A percentile compares a stretch with the other conserved stretches of the same genome.
Evolutionary conservation across 2,113 vertebrate genomes (phyloP).

Genomic region (Pseudorasbora parva): DNA sequence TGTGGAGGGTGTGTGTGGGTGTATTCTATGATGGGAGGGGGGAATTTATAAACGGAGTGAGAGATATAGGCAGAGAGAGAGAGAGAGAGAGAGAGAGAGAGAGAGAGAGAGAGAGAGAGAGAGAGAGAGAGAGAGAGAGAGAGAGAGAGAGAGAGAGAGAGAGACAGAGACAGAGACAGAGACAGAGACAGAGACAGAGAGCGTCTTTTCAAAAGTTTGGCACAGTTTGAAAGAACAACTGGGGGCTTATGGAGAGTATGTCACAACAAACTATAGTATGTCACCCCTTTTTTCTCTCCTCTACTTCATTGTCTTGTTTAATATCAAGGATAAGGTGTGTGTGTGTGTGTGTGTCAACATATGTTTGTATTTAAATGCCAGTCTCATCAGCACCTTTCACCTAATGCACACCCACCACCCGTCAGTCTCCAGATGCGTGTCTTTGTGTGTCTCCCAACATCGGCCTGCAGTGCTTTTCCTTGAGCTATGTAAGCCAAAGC

Average conservation of each 20-base stretch:
- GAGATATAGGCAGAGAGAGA: conserved; percentile 65
- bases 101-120: conserved; percentile 72
- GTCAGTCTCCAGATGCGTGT: background rate
- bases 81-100: conserved; percentile 63
- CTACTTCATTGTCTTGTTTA: conserved; percentile 16
- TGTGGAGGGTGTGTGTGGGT: conserved; percentile 55
- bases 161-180: conserved; percentile 65
- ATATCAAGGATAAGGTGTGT: background rate
- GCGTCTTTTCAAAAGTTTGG: conserved; percentile 80
- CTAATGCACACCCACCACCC: background rate
- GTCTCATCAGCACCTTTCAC: conserved; percentile 6
- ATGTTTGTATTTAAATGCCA: conserved; percentile 10
- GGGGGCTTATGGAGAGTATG: conserved; percentile 68
- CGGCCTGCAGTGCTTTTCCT: background rate
- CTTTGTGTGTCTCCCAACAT: background rate
- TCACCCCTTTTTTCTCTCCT: background rate
- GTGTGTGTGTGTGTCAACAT: background rate
- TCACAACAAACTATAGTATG: conserved; percentile 53
- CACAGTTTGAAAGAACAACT: conserved; percentile 77
- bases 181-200: conserved; percentile 63
- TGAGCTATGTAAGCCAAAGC: background rate
- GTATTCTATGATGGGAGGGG: conserved; percentile 64
- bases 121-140: conserved; percentile 64
- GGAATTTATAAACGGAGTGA: conserved; percentile 88
- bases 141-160: conserved; percentile 75